Percentiles rank a stretch among this genome's conserved stretches.
phyloP scores from a whole-genome alignment of 2,888 invertebrate species.

The Scaptomyza caliginosa region DNA sequence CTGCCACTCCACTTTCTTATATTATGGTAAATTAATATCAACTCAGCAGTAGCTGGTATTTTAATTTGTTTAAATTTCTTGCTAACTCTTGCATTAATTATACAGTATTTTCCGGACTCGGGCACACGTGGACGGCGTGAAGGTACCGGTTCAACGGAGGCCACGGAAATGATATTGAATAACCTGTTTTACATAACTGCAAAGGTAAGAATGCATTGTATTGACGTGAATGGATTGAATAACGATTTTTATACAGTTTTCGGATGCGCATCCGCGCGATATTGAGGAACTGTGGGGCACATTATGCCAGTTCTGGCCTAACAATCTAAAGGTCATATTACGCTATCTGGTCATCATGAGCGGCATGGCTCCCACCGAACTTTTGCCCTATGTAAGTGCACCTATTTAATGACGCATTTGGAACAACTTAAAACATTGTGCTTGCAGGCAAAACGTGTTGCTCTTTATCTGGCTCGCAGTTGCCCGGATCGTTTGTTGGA shows the following conservation, averaged over 20 bases:
- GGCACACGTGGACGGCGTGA: constrained; percentile 91
- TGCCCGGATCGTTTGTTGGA: constrained; percentile 96
- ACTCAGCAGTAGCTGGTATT: background rate
- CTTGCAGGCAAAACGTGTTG: constrained; percentile 95
- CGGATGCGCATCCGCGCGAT: constrained; percentile 97
- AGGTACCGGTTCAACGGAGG: constrained; percentile 99
- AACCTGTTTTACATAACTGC: constrained; percentile 99
- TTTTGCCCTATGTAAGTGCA: constrained; percentile 94
- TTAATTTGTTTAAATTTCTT: background rate
- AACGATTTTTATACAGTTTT: constrained; percentile 88
- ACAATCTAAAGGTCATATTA: constrained; percentile 98
- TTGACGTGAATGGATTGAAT: constrained; percentile 8
- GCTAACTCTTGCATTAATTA: constrained; percentile 4
- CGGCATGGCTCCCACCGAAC: constrained; percentile 97
- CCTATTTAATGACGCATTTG: background rate
- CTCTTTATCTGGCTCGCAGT: constrained; percentile 95
- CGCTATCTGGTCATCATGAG: constrained; percentile 98
- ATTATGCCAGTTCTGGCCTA: constrained; percentile 97
- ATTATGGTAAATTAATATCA: constrained; percentile 88
- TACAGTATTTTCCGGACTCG: constrained; percentile 86
- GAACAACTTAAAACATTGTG: background rate
- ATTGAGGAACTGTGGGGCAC: constrained; percentile 98
- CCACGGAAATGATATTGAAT: constrained; percentile 99
- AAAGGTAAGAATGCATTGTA: constrained; percentile 87
- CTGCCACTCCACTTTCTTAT: constrained; percentile 92